Evolutionary conservation across 2,797 vertebrate genomes (phyloP).

Genomic region (Hydrocynus forskahlii): DNA sequence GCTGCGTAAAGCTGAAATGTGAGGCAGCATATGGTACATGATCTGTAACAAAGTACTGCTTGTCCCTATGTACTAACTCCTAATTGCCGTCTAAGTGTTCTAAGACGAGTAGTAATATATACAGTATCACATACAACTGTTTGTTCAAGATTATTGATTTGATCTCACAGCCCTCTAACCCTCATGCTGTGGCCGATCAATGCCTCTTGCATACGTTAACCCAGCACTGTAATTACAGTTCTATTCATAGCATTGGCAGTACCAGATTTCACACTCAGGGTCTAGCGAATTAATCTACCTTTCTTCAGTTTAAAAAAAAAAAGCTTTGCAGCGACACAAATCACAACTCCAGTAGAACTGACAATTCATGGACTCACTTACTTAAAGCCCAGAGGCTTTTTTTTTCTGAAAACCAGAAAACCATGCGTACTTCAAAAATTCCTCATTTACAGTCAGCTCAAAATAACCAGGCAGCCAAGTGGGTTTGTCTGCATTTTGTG

Average conservation of each 20-base stretch:
- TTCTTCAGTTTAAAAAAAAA: not conserved
- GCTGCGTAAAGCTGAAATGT: not conserved
- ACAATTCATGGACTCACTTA: not conserved
- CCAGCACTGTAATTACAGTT: constrained; percentile 4
- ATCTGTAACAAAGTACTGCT: constrained; percentile 1
- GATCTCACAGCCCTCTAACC: not conserved
- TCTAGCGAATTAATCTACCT: not conserved
- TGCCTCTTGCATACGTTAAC: constrained; percentile 5
- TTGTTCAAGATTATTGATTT: constrained; percentile 8
- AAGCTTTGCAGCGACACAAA: not conserved
- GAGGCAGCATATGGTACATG: not conserved
- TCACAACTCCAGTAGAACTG: not conserved
- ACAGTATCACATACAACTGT: not conserved
- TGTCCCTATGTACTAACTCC: not conserved
- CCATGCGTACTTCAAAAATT: not conserved
- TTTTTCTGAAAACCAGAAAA: not conserved
- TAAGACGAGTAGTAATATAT: not conserved
- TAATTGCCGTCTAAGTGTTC: not conserved
- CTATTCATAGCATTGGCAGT: not conserved
- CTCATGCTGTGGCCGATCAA: not conserved
- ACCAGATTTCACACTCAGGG: not conserved
- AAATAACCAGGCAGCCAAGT: constrained; percentile 11
- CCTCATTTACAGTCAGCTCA: constrained; percentile 1
- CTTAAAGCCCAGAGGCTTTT: not conserved
- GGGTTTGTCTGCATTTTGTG: not conserved